Evolutionary conservation across 2,797 vertebrate species (phyloP), one percentile per base, ranked within the genome.

Genomic region (Pogoniulus pusillus): DNA sequence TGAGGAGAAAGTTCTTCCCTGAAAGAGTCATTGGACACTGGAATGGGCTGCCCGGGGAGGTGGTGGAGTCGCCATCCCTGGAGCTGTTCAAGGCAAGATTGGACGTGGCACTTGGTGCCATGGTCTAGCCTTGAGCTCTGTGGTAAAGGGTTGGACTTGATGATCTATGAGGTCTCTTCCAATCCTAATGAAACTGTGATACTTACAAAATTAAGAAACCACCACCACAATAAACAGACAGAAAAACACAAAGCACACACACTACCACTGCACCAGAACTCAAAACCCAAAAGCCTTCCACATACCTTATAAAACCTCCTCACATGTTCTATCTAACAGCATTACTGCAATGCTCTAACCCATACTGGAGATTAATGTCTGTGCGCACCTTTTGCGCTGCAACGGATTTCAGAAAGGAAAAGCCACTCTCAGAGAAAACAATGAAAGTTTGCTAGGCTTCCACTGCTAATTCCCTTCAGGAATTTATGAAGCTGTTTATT

Each of bases 401-500:
- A 30, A 66, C 34, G 39, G 30, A 81, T 57, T 91, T 70, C 10
- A 71, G 68, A 90, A 91, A 86, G 81, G 81, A 86, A 90, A 90
- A 86, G 68, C 10, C 49, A 53, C 71, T 91, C 60, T 94, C 57
- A 82, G 79, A 66, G 73, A 84, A 91, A 93, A 91, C 68, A 93
- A 68, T 64, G 24, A 3, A 80, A 70, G 22, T 41, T 53, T 79
- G 12, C 24, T 45, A 29, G 10, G 32, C 53, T 91, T 91, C 57
- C 83, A 91, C 2, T n/a, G 29, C 30, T 84, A 76, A 92, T 72
- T 93, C 58, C 37, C 78, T 92, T 89, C 58, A 89, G 74, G 64
- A 94, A 86, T 91, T 86, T 76, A 82, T 58, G 4, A 87, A 85
- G 19, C 15, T 89, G 73, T 91, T 90, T 91, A 65, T 82, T 93